A percentile compares a stretch with the other conserved stretches of the same genome.
phyloP scores from a whole-genome alignment of 2,797 vertebrate species.

The Spea hammondii region DNA sequence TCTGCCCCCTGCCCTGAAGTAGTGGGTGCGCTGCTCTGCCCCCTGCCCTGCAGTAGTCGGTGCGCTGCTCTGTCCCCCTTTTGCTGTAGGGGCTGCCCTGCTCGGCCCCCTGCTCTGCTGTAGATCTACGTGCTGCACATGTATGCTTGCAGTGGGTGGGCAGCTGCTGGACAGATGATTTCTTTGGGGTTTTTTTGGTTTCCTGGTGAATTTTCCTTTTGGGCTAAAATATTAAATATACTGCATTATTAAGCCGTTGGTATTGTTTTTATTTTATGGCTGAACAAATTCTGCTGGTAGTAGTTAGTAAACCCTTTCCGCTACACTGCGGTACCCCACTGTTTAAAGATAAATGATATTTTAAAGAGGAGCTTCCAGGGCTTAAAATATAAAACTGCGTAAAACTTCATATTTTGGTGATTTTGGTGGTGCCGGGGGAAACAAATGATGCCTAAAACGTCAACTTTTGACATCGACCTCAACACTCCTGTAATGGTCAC shows the following conservation, averaged over 20 bases:
- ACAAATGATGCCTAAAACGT: no score
- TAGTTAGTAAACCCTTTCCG: background rate
- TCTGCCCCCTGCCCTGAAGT: no score
- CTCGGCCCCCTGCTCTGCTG: background rate
- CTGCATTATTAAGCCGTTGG: constrained; percentile 12
- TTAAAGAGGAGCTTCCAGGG: no score
- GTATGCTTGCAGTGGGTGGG: constrained; percentile 56
- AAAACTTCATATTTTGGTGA: no score
- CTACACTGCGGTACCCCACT: no score
- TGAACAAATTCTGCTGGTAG: background rate
- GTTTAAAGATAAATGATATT: no score
- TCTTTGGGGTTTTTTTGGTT: constrained; percentile 57
- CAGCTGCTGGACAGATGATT: constrained; percentile 32
- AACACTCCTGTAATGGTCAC: no score
- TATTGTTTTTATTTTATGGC: background rate
- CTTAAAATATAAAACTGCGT: no score
- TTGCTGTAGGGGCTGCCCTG: background rate
- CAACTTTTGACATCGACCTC: no score
- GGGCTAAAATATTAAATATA: constrained; percentile 41
- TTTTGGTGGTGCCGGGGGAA: no score
- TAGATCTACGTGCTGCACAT: background rate
- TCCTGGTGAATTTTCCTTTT: constrained; percentile 54
- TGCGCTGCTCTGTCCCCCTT: background rate
- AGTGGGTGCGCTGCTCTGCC: no score
- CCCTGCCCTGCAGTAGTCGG: no score